Evolutionary conservation across 2,113 vertebrate genomes (phyloP).

Genomic region (Phalacrocorax aristotelis): DNA sequence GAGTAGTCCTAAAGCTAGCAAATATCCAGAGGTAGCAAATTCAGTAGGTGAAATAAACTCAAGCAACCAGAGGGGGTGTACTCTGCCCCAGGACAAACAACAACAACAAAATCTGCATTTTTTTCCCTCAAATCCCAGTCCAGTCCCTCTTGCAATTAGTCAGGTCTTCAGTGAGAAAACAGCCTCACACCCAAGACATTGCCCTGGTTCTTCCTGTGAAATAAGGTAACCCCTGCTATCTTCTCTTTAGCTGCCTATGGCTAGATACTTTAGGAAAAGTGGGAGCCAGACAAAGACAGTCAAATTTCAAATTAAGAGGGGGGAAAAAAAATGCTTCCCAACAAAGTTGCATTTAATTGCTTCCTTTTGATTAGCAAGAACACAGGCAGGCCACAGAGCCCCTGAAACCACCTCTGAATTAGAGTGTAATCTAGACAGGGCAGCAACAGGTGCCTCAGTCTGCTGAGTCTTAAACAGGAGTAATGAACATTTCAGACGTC

Average conservation of each 20-base stretch:
- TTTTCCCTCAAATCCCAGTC: background rate
- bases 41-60: background rate
- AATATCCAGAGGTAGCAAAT: background rate
- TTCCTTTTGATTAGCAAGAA: background rate
- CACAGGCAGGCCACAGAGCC: background rate
- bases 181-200: background rate
- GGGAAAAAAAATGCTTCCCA: background rate
- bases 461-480: background rate
- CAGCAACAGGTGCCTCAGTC: background rate
- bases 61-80: background rate
- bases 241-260: background rate
- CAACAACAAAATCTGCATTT: background rate
- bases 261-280: background rate
- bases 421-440: background rate
- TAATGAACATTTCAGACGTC: fast-evolving
- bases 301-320: background rate
- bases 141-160: background rate
- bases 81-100: background rate
- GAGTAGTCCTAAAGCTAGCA: background rate
- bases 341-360: background rate
- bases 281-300: background rate
- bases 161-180: background rate
- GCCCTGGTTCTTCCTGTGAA: background rate
- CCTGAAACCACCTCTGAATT: background rate
- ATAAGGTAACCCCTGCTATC: background rate